Evolutionary conservation across 2,888 invertebrate species (phyloP), one percentile per base, ranked within the genome.

Genomic region (Pardosa pseudoannulata): DNA sequence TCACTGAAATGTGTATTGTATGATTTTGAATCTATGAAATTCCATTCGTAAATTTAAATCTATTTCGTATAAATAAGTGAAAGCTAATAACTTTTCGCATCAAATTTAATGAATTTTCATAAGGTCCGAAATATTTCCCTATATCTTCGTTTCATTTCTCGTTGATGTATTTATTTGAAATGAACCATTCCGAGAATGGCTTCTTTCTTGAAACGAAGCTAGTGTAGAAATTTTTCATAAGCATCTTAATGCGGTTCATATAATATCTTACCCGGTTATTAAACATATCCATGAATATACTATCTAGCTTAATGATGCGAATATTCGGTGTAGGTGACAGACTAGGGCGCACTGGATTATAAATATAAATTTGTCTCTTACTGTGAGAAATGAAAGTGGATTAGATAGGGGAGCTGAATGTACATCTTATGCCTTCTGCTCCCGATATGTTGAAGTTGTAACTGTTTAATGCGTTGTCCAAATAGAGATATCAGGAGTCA

Each of bases 281-380:
- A 46, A 46, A 46, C 41, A 36, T 46, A 46, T 46, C 16, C 1
- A n/a, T 9, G 41, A 46, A 46, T 16, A 46, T 46, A 46, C 41
- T 46, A 46, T 46, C 41, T 13, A 46, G 41, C 16, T 46, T 46
- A 46, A 46, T 82, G 75, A 82, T 75, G 41, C 9, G 19, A 23
- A 41, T 41, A 70, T 75, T 9, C 27, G 70, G 16, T 70, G 74
- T 41, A 70, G 39, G 41, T 82, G 75, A 68, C 71, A 75, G 27
- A 9, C 39, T 27, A n/a, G 16, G 39, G 62, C 19, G 46, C 50
- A 74, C 36, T 75, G 75, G 82, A 82, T 82, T 82, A 82, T 71
- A 68, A 76, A 82, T 82, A 82, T 82, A 82, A 82, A 82, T 75
- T 75, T 75, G 64, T 46, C 75, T 62, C 82, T 75, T 71, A 71